Percentiles rank a stretch among this genome's conserved stretches.
Evolutionary conservation across 2,888 invertebrate species (phyloP).

Genomic region (Onchidella celtica): DNA sequence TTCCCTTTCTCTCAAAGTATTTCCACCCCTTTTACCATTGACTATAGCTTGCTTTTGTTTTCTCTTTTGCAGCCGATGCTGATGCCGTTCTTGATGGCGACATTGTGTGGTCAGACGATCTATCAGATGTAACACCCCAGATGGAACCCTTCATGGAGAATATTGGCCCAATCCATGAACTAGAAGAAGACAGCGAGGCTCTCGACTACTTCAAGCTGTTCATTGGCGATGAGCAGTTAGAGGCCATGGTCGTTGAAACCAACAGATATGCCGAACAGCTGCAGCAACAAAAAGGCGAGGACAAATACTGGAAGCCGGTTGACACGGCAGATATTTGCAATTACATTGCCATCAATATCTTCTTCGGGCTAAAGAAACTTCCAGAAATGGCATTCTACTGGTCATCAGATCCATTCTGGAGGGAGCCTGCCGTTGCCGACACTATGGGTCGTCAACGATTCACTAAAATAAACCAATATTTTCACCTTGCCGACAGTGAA

Average conservation of each 20-base stretch:
- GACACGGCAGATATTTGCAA: slow-evolving; percentile 4
- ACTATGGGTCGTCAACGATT: slow-evolving; percentile 1
- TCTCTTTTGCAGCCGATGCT: too few species aligned
- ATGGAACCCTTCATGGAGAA: neutral
- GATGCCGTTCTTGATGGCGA: too few species aligned
- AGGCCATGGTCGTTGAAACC: neutral
- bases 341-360: slow-evolving; percentile 19
- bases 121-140: neutral
- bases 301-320: slow-evolving; percentile 23
- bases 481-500: slow-evolving; percentile 30
- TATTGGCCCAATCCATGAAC: neutral
- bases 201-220: slow-evolving; percentile 11
- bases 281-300: neutral
- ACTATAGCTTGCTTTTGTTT: too few species aligned
- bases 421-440: slow-evolving; percentile 23
- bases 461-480: slow-evolving; percentile 23
- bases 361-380: slow-evolving; percentile 32
- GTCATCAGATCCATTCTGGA: slow-evolving; percentile 20
- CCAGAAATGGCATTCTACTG: slow-evolving; percentile 16
- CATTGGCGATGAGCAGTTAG: neutral
- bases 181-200: neutral
- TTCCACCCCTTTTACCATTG: too few species aligned
- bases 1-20: too few species aligned
- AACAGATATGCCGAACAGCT: slow-evolving; percentile 14
- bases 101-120: neutral